Base-by-base conservation (phyloP, 2,113 vertebrate species). In the Salvelinus sp. region DNA sequence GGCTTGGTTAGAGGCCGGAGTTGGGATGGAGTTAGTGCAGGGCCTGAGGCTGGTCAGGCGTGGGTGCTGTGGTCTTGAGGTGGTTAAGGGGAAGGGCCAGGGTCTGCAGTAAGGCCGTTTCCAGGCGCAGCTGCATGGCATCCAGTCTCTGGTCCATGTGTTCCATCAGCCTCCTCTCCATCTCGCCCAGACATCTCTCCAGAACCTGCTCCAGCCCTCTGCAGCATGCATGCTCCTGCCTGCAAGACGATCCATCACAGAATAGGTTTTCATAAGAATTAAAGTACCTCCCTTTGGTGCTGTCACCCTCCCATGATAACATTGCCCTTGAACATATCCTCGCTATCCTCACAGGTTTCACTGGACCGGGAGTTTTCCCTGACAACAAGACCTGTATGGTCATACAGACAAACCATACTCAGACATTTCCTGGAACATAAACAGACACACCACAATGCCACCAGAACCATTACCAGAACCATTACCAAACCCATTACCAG, bases 131-230 rank as follows among this genome's bases (percentile, higher is more conserved):
- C 89, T 94, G 91, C 77, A 94, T 89, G 68, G 90, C 90, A 1
- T 93, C 92, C 69, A 94, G 80, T 1, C 93, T 91, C 0, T 77
- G 80, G 85, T 94, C 92, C 76, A 94, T 76, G 47, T 93, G 92
- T 83, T 93, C 88, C 86, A 85, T 93, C 80, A 94, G 82, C 75
- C 92, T 81, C 65, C 3, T 67, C 84, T 94, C 93, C 92, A 94
- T 92, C 78, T 93, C 87, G 25, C 91, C 86, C 79, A 94, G 87
- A 2, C 88, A 88, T 0, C 74, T 89, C 81, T 92, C 91, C 90
- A 93, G 82, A 28, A 72, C 75, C 16, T 84, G 18, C 77, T 92
- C 90, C 74, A 91, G 16, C 67, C 85, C 84, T 30, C 81, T 86
- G 71, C 50, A 75, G 72, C 85, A 84, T 6, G 58, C 6, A 28